Evolutionary conservation across 2,113 vertebrate species (phyloP).

Genomic region (Gambusia holbrooki): DNA sequence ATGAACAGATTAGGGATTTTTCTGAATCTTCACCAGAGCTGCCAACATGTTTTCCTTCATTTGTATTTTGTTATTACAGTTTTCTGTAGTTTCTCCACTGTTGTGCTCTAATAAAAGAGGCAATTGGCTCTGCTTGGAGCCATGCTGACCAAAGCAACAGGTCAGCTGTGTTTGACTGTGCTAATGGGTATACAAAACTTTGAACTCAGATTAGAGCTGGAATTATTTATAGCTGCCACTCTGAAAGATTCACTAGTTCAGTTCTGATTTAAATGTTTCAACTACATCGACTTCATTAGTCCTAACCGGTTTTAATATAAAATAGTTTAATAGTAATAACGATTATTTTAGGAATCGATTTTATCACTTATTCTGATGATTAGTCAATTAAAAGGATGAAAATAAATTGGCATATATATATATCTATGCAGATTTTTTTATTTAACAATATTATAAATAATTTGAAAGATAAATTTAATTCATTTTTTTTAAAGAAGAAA

Average conservation of each 20-base stretch:
- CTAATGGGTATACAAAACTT: slow-evolving; percentile 31
- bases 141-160: slow-evolving; percentile 14
- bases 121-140: slow-evolving; percentile 36
- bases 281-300: neutral
- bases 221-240: slow-evolving; percentile 21
- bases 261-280: neutral
- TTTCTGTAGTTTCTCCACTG: neutral
- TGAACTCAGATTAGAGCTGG: slow-evolving; percentile 32
- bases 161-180: slow-evolving; percentile 42
- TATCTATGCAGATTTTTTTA: too few species aligned
- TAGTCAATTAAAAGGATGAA: too few species aligned
- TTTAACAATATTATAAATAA: too few species aligned
- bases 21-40: neutral
- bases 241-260: slow-evolving; percentile 8
- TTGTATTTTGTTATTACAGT: neutral
- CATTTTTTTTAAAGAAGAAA: too few species aligned
- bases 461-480: too few species aligned
- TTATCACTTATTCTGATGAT: too few species aligned
- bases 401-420: too few species aligned
- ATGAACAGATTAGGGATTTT: too few species aligned
- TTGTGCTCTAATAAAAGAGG: slow-evolving; percentile 2
- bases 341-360: too few species aligned
- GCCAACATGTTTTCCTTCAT: neutral
- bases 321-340: neutral
- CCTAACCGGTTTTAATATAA: neutral